These are phyloP conservation scores for Cosmia trapezina DNA, from an alignment of 2,888 invertebrate genomes.

Conservation along the genomic window DNA sequence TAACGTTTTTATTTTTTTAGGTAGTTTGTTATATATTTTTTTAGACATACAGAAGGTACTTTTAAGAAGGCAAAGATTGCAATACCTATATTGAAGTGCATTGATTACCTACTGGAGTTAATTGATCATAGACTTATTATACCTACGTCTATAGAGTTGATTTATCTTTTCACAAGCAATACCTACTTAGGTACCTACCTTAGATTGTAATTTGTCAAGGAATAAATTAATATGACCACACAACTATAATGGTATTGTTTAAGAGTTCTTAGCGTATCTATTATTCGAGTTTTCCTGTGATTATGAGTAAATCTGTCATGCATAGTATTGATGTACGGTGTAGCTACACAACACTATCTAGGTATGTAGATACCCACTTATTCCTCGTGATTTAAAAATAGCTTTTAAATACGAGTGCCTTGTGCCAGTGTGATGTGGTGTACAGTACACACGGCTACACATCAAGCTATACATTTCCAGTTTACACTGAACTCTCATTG, in stretches of 20 bases:
- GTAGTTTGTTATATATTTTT: too few species aligned
- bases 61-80: too few species aligned
- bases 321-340: background rate
- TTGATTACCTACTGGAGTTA: background rate
- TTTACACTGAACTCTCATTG: too few species aligned
- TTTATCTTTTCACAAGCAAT: constrained; percentile 7
- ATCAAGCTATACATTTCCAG: too few species aligned
- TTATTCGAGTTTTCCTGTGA: constrained; percentile 12
- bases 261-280: background rate
- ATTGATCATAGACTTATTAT: too few species aligned
- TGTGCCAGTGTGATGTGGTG: too few species aligned
- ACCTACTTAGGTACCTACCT: background rate
- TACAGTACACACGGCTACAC: too few species aligned
- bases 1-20: too few species aligned
- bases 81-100: background rate
- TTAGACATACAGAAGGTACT: too few species aligned
- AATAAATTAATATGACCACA: background rate
- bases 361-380: background rate
- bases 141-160: too few species aligned
- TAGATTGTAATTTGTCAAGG: background rate
- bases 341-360: background rate
- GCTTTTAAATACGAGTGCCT: too few species aligned
- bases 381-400: background rate
- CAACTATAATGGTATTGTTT: background rate
- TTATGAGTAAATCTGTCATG: background rate